These are phyloP conservation scores for Acinonyx jubatus DNA, from an alignment of 2,113 vertebrate species.

Conservation along the genomic window DNA sequence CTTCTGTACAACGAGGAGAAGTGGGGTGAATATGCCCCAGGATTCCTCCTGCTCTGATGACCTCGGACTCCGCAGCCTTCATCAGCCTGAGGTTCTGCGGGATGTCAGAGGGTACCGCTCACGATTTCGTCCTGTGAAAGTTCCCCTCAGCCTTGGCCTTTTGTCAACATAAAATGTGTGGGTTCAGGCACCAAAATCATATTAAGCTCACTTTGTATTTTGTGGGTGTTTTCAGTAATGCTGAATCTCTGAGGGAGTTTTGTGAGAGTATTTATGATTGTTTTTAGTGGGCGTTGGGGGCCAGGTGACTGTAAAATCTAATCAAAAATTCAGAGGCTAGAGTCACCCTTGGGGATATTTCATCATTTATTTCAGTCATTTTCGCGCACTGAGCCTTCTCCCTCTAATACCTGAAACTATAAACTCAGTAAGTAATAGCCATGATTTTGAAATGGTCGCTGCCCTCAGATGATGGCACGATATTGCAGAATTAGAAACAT, in stretches of 20 bases:
- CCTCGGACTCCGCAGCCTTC: fast-evolving
- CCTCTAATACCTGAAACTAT: neutral
- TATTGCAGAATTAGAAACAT: neutral
- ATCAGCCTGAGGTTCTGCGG: neutral
- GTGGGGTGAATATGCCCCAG: neutral
- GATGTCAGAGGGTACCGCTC: fast-evolving
- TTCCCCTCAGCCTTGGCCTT: neutral
- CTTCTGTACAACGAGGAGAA: neutral
- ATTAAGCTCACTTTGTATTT: neutral
- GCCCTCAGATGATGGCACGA: neutral
- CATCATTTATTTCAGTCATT: neutral
- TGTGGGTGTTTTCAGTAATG: neutral
- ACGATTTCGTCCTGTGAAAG: neutral
- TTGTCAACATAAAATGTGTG: neutral
- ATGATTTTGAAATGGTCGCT: neutral
- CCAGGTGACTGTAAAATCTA: neutral
- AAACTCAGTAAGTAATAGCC: neutral
- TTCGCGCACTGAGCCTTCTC: neutral
- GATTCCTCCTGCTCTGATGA: neutral
- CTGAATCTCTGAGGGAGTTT: neutral
- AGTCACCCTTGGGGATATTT: neutral
- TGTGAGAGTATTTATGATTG: neutral
- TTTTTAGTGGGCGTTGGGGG: neutral
- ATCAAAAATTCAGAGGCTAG: neutral
- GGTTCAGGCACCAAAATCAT: neutral